These are phyloP conservation scores for Tryphoninae sp. DNA, from an alignment of 2,888 invertebrate species.

Conservation along the genomic window DNA sequence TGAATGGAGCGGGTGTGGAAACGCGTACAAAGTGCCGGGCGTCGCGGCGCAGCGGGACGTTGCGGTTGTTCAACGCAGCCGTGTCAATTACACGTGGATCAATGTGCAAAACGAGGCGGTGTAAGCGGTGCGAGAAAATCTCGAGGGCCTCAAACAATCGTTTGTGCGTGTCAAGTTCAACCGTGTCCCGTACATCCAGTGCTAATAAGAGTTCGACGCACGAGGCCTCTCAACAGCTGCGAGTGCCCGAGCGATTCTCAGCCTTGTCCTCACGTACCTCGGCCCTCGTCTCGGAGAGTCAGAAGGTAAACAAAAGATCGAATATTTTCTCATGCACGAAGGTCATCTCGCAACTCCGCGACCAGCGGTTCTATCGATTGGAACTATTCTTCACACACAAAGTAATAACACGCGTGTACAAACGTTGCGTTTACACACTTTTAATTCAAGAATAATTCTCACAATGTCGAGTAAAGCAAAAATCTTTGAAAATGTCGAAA, in stretches of 20 bases:
- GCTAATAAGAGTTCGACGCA: conserved; percentile 77
- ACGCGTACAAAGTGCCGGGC: conserved; percentile 78
- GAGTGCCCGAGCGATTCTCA: conserved; percentile 77
- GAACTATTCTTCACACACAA: too few relatives aligned
- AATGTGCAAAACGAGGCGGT: conserved; percentile 74
- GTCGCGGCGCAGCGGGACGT: conserved; percentile 74
- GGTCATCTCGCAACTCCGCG: background rate
- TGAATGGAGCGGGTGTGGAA: conserved; percentile 81
- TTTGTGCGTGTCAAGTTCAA: conserved; percentile 78
- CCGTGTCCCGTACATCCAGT: conserved; percentile 80
- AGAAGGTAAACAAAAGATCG: conserved; percentile 73
- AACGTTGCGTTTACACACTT: too few relatives aligned
- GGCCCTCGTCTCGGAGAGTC: conserved; percentile 68
- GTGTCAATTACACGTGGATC: conserved; percentile 79
- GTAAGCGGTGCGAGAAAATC: conserved; percentile 70
- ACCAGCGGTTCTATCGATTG: too few relatives aligned
- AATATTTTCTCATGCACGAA: background rate
- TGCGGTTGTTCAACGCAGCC: conserved; percentile 77
- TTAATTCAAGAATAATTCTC: too few relatives aligned
- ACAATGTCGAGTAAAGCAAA: too few relatives aligned
- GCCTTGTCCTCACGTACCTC: conserved; percentile 74
- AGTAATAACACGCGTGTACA: too few relatives aligned
- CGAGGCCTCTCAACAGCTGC: conserved; percentile 73
- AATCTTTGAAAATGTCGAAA: too few relatives aligned
- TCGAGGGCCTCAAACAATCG: conserved; percentile 78